Evolutionary conservation across 2,113 vertebrate genomes (phyloP).

Genomic region (Amia ocellicauda): DNA sequence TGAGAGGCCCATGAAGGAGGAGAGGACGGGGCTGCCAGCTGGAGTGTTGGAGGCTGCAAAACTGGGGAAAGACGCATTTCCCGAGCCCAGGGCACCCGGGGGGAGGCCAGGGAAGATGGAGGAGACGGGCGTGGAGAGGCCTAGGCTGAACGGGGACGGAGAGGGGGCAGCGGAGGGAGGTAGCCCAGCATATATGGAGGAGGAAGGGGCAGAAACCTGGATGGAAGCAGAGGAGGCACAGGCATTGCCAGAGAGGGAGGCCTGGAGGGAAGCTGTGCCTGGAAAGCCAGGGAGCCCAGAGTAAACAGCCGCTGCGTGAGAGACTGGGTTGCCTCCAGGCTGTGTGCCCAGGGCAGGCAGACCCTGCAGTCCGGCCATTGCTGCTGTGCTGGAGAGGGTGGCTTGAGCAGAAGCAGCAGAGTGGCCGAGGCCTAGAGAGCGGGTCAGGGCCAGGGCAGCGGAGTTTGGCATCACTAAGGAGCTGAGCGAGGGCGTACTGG

Average conservation of each 20-base stretch:
- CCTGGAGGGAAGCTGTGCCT: constrained; percentile 60
- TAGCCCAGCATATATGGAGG: constrained; percentile 72
- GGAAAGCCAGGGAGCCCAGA: constrained; percentile 80
- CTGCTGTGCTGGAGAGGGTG: constrained; percentile 64
- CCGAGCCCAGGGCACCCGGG: constrained; percentile 66
- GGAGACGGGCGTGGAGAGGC: constrained; percentile 73
- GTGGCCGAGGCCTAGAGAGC: constrained; percentile 69
- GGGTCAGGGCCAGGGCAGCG: constrained; percentile 57
- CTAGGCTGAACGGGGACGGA: constrained; percentile 77
- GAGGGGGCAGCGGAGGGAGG: constrained; percentile 57
- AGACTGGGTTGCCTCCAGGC: constrained; percentile 30
- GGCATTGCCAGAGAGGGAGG: constrained; percentile 64
- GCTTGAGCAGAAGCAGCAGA: constrained; percentile 71
- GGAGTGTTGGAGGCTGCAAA: constrained; percentile 81
- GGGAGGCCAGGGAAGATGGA: constrained; percentile 76
- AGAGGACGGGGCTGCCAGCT: constrained; percentile 79
- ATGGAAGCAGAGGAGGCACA: constrained; percentile 58
- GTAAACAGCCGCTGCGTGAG: constrained; percentile 69
- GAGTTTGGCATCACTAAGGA: constrained; percentile 66
- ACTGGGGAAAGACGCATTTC: constrained; percentile 77
- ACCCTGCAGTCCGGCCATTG: constrained; percentile 51
- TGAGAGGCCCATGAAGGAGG: constrained; percentile 87
- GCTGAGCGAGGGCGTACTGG: constrained; percentile 69
- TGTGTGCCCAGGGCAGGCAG: constrained; percentile 50
- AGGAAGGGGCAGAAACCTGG: constrained; percentile 53